These are phyloP conservation scores for Druon quercuslanigerum DNA, from an alignment of 1,140 invertebrate genomes.

Conservation along the genomic window DNA sequence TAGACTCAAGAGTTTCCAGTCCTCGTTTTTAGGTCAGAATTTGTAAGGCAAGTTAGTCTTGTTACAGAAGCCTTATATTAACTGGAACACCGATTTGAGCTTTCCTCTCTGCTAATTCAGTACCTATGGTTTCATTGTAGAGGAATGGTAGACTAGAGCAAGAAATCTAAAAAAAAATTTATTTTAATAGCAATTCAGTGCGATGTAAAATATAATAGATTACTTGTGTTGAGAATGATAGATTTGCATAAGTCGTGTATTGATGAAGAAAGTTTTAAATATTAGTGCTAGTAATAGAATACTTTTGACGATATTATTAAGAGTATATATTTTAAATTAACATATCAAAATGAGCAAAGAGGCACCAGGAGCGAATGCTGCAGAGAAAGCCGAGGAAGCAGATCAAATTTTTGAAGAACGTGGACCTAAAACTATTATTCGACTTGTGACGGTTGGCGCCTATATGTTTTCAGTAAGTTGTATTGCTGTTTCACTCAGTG, in stretches of 20 bases:
- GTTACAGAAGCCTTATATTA: constrained; percentile 22
- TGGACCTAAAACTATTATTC: constrained; percentile 78
- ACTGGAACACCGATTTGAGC: constrained; percentile 15
- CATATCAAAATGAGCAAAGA: constrained; percentile 54
- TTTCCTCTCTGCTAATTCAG: constrained; percentile 12
- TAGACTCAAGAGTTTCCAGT: background rate
- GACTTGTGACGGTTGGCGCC: constrained; percentile 86
- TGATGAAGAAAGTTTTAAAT: no score
- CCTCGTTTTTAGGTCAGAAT: background rate
- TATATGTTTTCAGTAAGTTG: constrained; percentile 88
- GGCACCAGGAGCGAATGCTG: constrained; percentile 33
- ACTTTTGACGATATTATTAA: no score
- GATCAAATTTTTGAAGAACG: constrained; percentile 69
- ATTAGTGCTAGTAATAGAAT: no score
- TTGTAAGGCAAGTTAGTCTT: constrained; percentile 7
- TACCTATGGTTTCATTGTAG: background rate
- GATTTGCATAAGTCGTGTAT: no score
- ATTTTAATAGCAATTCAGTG: no score
- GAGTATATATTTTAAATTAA: background rate
- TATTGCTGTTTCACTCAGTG: constrained; percentile 85
- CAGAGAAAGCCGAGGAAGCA: constrained; percentile 43
- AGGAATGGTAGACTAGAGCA: background rate
- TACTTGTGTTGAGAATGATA: no score
- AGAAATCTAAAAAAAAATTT: background rate
- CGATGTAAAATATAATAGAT: no score